phyloP scores from a whole-genome alignment of 2,888 invertebrate genomes.

The Diadromus collaris region DNA sequence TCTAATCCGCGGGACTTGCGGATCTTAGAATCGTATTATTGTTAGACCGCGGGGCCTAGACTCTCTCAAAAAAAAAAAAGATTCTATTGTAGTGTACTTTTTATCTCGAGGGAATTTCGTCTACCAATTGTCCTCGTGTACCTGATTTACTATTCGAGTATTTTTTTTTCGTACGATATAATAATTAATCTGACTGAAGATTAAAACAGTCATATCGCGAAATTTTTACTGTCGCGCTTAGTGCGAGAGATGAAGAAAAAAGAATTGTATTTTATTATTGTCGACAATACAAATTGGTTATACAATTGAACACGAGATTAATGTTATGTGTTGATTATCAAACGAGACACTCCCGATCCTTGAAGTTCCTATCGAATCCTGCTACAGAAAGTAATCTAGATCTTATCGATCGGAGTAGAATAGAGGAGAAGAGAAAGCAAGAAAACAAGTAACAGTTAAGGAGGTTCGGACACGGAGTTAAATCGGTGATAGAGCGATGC shows the following conservation, averaged over 20 bases:
- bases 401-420: conserved; percentile 11
- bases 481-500: neutral
- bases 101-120: conserved; percentile 49
- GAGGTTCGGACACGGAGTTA: neutral
- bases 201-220: conserved; percentile 36
- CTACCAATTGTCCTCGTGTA: conserved; percentile 19
- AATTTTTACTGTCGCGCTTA: conserved; percentile 41
- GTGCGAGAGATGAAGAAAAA: conserved; percentile 31
- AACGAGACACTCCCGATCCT: conserved; percentile 54
- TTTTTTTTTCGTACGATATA: conserved; percentile 8
- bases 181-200: conserved; percentile 22
- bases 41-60: conserved; percentile 16
- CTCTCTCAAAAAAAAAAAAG: conserved; percentile 30
- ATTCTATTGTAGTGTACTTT: conserved; percentile 45
- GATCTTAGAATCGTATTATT: conserved; percentile 20
- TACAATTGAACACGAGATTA: conserved; percentile 44
- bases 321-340: conserved; percentile 56
- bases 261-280: conserved; percentile 62
- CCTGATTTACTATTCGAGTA: conserved; percentile 19
- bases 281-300: conserved; percentile 64
- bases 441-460: neutral
- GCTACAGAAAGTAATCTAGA: neutral
- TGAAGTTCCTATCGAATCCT: conserved; percentile 55
- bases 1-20: conserved; percentile 43
- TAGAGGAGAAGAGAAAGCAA: neutral